A percentile compares a stretch with the other conserved stretches of the same genome.
Conservation (phyloP, 2,113 vertebrate species). For the Zootoca vivipara region DNA sequence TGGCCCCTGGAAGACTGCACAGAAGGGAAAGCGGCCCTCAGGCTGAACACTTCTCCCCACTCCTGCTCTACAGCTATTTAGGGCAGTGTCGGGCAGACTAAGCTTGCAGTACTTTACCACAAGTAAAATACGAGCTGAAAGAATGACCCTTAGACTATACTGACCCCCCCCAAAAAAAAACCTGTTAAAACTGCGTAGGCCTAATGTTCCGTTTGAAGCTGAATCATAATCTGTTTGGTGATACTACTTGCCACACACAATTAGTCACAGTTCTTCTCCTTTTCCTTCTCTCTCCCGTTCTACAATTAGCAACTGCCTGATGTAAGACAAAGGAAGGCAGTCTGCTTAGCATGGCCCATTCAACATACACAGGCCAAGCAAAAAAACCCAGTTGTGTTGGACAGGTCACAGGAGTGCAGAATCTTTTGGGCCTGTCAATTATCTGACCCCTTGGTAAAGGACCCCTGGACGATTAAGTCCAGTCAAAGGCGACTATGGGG, state of each 20-base stretch:
- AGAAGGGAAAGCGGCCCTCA: too few species aligned
- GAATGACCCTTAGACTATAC: background rate
- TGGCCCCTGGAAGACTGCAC: too few species aligned
- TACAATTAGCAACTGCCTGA: background rate
- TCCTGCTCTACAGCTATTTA: background rate
- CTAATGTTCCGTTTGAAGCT: background rate
- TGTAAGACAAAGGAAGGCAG: background rate
- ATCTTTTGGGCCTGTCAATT: background rate
- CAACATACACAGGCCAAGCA: background rate
- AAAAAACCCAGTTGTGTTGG: background rate
- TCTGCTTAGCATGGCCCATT: background rate
- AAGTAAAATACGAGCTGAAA: background rate
- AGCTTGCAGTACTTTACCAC: background rate
- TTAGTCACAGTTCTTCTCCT: background rate
- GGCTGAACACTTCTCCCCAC: too few species aligned
- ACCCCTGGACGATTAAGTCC: too few species aligned
- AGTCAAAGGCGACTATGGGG: too few species aligned
- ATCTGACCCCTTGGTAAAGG: too few species aligned
- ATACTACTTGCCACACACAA: background rate
- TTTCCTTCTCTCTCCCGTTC: background rate
- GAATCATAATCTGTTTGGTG: background rate
- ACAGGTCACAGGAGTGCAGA: background rate
- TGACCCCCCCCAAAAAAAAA: conserved; percentile 2
- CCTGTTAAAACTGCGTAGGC: background rate
- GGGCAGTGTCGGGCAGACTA: background rate